Conservation (phyloP, 2,113 vertebrate genomes). For the Stictonetta naevosa region DNA sequence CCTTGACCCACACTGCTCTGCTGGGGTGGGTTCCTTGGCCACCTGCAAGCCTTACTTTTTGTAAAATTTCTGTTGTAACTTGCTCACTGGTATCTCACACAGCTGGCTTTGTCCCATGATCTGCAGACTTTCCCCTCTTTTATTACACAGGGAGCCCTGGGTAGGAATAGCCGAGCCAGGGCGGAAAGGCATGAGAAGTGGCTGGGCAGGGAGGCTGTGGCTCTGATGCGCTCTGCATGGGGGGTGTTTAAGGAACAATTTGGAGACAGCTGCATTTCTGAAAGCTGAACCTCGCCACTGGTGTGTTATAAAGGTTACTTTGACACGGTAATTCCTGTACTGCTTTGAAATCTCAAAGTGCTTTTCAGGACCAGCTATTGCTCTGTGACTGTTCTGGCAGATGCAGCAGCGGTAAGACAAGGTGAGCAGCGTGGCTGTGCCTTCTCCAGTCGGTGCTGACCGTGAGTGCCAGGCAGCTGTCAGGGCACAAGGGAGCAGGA, state of each 20-base stretch:
- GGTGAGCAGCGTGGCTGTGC: background rate
- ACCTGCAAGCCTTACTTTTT: background rate
- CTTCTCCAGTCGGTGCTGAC: background rate
- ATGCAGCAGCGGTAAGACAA: background rate
- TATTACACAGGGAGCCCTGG: background rate
- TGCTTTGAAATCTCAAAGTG: background rate
- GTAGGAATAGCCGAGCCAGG: background rate
- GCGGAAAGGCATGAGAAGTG: background rate
- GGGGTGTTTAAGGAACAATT: background rate
- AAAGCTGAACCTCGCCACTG: background rate
- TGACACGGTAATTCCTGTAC: background rate
- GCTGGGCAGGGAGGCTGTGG: background rate
- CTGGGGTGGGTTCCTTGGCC: background rate
- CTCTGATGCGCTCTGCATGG: background rate
- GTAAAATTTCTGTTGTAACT: background rate
- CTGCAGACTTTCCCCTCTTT: background rate
- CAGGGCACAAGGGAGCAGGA: background rate
- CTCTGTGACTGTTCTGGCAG: background rate
- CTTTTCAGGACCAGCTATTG: background rate
- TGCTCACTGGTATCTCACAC: background rate
- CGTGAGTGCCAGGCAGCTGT: background rate
- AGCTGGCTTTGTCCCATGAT: background rate
- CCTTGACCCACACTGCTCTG: background rate
- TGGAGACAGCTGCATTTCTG: background rate
- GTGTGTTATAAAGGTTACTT: background rate